These are phyloP conservation scores for Heteromyza rotundicornis DNA, from an alignment of 2,888 invertebrate species.

Conservation along the genomic window DNA sequence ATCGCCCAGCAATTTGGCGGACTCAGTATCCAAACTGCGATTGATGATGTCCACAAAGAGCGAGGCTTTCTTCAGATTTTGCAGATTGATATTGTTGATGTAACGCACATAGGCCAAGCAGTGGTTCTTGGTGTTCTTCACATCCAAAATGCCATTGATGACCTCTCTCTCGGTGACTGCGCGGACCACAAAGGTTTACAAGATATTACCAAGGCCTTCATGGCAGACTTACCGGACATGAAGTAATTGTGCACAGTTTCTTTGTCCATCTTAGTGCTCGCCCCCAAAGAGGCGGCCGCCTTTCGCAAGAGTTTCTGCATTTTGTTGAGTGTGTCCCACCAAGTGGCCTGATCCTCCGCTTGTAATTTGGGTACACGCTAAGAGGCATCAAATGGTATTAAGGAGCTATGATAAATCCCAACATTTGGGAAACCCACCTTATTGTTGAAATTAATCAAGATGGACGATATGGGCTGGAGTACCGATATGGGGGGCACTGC, in stretches of 20 bases:
- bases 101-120: constrained; percentile 93
- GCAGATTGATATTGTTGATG: constrained; percentile 96
- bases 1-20: constrained; percentile 85
- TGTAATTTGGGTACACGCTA: constrained; percentile 90
- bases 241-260: constrained; percentile 97
- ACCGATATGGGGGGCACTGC: constrained; percentile 95
- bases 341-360: constrained; percentile 93
- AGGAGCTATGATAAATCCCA: not conserved
- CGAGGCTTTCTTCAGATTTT: constrained; percentile 91
- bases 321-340: constrained; percentile 97
- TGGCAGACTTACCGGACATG: constrained; percentile 84
- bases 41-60: constrained; percentile 95
- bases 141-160: constrained; percentile 91
- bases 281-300: constrained; percentile 84
- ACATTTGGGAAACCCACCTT: constrained; percentile 71
- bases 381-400: not conserved
- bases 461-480: constrained; percentile 95
- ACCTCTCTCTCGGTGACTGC: constrained; percentile 97
- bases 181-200: constrained; percentile 37
- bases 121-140: constrained; percentile 93
- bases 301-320: constrained; percentile 95
- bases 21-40: constrained; percentile 90
- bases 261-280: constrained; percentile 83
- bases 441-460: constrained; percentile 95
- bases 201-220: not conserved